Evolutionary conservation across 2,888 invertebrate species (phyloP).

Genomic region (Drosophila yooni): DNA sequence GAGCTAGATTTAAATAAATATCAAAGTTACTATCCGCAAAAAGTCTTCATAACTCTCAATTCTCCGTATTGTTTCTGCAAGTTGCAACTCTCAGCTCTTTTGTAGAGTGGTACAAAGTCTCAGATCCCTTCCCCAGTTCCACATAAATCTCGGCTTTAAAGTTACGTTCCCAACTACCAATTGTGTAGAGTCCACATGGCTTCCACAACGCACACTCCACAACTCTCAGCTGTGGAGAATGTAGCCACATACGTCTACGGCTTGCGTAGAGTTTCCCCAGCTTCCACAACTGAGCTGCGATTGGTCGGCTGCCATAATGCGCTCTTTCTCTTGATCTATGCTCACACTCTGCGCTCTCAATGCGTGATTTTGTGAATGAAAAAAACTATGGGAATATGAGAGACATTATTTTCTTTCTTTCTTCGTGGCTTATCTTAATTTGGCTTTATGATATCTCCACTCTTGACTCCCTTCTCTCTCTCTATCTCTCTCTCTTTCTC

Average conservation of each 20-base stretch:
- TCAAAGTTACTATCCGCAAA: neutral
- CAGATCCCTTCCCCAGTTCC: conserved; percentile 31
- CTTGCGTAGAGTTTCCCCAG: conserved; percentile 62
- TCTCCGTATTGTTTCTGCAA: conserved; percentile 11
- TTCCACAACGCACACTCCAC: conserved; percentile 32
- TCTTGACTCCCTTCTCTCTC: conserved; percentile 39
- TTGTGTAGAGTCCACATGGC: conserved; percentile 28
- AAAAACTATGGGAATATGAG: conserved; percentile 27
- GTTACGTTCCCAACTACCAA: conserved; percentile 23
- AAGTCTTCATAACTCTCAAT: conserved; percentile 18
- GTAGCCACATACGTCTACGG: conserved; percentile 3
- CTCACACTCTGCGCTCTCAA: conserved; percentile 19
- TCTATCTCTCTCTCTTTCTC: neutral
- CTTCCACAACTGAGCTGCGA: conserved; percentile 30
- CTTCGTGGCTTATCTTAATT: conserved; percentile 74
- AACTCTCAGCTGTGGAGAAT: conserved; percentile 34
- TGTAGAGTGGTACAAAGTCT: conserved; percentile 14
- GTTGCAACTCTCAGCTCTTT: conserved; percentile 7
- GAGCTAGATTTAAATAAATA: neutral
- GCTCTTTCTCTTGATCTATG: conserved; percentile 9
- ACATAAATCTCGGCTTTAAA: conserved; percentile 33
- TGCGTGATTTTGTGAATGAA: conserved; percentile 71
- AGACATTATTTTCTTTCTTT: conserved; percentile 48
- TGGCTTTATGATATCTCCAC: conserved; percentile 70
- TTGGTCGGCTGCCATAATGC: conserved; percentile 59